Conservation (phyloP, 1,140 invertebrate species). For the Periplaneta americana region DNA sequence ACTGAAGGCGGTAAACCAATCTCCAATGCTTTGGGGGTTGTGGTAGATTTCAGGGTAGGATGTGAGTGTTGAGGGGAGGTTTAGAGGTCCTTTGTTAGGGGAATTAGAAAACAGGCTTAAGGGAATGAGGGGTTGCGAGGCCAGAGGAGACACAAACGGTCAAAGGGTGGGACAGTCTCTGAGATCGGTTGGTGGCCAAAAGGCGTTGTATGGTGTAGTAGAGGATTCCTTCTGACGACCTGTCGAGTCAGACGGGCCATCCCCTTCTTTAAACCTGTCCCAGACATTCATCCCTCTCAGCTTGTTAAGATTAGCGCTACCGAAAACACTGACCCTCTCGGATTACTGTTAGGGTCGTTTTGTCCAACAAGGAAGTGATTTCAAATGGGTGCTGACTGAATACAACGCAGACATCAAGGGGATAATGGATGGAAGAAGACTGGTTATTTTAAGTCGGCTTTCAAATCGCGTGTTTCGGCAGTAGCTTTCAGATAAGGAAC, state of each 20-base stretch:
- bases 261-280: background rate
- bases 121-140: background rate
- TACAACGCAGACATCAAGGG: background rate
- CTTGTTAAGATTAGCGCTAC: background rate
- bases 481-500: background rate
- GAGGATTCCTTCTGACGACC: background rate
- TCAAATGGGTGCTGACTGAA: background rate
- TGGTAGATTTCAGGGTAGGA: background rate
- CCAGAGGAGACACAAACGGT: background rate
- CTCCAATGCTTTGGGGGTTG: background rate
- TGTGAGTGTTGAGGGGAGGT: background rate
- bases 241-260: background rate
- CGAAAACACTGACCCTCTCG: background rate
- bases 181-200: background rate
- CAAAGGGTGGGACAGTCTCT: background rate
- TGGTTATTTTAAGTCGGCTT: background rate
- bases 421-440: background rate
- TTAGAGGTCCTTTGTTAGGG: background rate
- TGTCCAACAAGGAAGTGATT: background rate
- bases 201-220: background rate
- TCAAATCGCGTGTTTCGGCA: background rate
- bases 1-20: background rate
- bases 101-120: background rate
- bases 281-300: background rate
- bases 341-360: background rate